phyloP scores from a whole-genome alignment of 2,113 vertebrate species.

The Petroica traversi region DNA sequence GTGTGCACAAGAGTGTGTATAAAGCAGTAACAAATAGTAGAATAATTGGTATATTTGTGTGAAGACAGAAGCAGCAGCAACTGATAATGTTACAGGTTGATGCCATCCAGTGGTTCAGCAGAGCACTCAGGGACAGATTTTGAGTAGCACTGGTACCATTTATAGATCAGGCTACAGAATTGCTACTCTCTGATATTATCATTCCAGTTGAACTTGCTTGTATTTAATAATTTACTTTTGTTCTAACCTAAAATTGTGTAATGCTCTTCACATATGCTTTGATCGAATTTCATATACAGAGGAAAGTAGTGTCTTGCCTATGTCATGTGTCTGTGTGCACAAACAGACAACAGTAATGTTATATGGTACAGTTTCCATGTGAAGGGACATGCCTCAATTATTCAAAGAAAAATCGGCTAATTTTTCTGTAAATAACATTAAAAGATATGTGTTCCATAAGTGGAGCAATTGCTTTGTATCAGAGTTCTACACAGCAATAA shows the following conservation, averaged over 20 bases:
- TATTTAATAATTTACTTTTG: background rate
- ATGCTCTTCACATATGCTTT: background rate
- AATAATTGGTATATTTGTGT: background rate
- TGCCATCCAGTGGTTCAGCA: slow-evolving; percentile 64
- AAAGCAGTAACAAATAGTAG: background rate
- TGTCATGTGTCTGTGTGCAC: background rate
- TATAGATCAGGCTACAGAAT: background rate
- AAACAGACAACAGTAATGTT: background rate
- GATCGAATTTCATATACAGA: background rate
- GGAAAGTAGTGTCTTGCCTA: background rate
- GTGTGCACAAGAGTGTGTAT: background rate
- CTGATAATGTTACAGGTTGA: slow-evolving; percentile 24
- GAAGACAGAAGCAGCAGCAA: background rate
- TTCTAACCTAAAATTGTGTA: background rate
- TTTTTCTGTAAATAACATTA: background rate
- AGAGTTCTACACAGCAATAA: background rate
- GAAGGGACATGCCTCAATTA: background rate
- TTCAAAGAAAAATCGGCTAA: background rate
- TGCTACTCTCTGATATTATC: background rate
- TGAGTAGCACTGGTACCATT: background rate
- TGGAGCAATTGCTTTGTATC: background rate
- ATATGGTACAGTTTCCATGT: background rate
- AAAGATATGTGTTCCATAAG: background rate
- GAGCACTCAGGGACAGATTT: background rate
- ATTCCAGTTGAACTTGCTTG: background rate